phyloP scores from a whole-genome alignment of 2,888 invertebrate species.

The Chymomyza amoena region DNA sequence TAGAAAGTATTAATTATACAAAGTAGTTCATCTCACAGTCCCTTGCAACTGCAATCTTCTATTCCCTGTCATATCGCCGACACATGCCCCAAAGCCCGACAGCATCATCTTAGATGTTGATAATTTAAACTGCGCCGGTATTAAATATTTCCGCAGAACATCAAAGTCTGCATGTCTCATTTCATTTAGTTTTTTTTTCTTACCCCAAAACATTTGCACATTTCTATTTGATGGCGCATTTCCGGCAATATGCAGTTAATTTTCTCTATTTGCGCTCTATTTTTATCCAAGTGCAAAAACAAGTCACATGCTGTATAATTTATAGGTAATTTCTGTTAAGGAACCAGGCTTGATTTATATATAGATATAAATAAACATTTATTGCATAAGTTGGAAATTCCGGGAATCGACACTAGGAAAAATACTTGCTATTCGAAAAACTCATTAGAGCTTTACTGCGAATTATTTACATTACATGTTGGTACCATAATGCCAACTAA shows the following conservation, averaged over 20 bases:
- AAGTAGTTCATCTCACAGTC: no score
- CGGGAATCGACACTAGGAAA: no score
- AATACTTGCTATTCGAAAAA: background rate
- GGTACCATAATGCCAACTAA: background rate
- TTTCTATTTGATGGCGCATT: conserved; percentile 47
- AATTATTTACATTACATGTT: no score
- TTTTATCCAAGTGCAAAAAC: conserved; percentile 37
- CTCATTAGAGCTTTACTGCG: no score
- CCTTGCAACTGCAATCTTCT: no score
- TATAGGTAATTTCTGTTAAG: background rate
- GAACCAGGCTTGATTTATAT: background rate
- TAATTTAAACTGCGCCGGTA: no score
- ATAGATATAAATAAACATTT: background rate
- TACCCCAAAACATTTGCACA: background rate
- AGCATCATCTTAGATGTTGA: background rate
- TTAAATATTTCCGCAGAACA: conserved; percentile 8
- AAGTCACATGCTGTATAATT: background rate
- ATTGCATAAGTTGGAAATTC: background rate
- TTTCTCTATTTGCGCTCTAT: conserved; percentile 40
- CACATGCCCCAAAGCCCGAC: no score
- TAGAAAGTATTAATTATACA: no score
- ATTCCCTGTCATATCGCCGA: no score
- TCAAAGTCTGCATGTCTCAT: conserved; percentile 30
- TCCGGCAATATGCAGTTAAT: conserved; percentile 48
- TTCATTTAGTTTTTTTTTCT: background rate